A percentile compares a stretch with the other conserved stretches of the same genome.
Evolutionary conservation across 92 coral and sea anemone species (phyloP).

Genomic region (Porites divaricata): DNA sequence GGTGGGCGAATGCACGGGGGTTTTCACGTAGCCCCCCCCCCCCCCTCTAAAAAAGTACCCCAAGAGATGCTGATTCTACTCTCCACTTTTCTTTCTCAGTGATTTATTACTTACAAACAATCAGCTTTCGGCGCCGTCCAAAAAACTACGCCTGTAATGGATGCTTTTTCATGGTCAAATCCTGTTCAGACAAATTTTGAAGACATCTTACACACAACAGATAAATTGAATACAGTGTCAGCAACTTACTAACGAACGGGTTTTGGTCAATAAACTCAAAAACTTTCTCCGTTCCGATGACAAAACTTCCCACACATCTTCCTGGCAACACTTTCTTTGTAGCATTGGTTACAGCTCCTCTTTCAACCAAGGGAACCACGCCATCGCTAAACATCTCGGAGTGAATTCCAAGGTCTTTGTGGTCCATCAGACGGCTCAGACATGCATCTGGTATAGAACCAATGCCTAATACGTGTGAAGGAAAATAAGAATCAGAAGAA

Average conservation of each 20-base stretch:
- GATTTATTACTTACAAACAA: too few relatives aligned
- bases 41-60: too few relatives aligned
- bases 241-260: constrained; percentile 91
- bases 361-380: constrained; percentile 81
- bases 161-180: too few relatives aligned
- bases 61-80: too few relatives aligned
- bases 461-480: constrained; percentile 50
- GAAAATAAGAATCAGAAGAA: neutral
- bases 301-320: constrained; percentile 90
- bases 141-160: too few relatives aligned
- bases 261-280: constrained; percentile 92
- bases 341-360: constrained; percentile 93
- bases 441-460: constrained; percentile 95
- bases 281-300: constrained; percentile 89
- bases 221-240: neutral
- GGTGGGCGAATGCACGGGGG: too few relatives aligned
- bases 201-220: too few relatives aligned
- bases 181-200: too few relatives aligned
- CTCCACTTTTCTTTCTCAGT: too few relatives aligned
- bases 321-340: constrained; percentile 87
- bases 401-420: constrained; percentile 94
- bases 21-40: too few relatives aligned
- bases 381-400: constrained; percentile 99
- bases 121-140: too few relatives aligned
- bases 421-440: constrained; percentile 73